Base-by-base conservation (phyloP, 2,113 vertebrate genomes). In the Neotoma lepida region DNA sequence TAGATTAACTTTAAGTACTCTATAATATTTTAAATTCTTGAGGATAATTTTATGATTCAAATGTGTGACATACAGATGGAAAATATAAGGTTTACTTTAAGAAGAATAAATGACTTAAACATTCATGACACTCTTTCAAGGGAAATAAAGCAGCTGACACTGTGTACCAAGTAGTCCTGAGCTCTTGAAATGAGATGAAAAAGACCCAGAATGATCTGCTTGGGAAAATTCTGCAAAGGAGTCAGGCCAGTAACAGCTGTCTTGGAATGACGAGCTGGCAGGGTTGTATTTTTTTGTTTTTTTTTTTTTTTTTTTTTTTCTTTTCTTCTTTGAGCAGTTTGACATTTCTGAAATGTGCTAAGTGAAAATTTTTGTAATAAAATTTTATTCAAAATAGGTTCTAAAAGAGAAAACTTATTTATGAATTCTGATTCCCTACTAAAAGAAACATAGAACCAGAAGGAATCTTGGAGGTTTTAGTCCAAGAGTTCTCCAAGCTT, bases 371-470 rank as follows among this genome's bases (percentile, higher is more conserved):
- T 35, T 89, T 85, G 2, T 56, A 91, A 88, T 64, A 78, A 88
- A 93, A 93, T 90, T 85, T 51, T 41, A 70, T 91, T 94, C 51
- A 87, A 91, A 94, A 87, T 10, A 95, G 78, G 74, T 63, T 93
- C 78, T 88, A 28, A 18, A 51, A 35, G 70, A 78, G 30, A 46
- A 86, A 61, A 77, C n/a, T 9, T 8, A 74, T 88, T 84, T 78
- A 90, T 77, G 41, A 91, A 66, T 77, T 91, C 28, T 14, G 86
- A 46, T 61, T 96, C 35, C 8, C n/a, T 84, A 9, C 24, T 68
- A 78, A 39, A 87, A 71, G 77, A 89, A 94, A 91, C 51, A 88
- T 0, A 90, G 84, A 91, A 91, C 51, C 74, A 20, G 68, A 70
- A 93, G 24, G 17, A 44, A 46, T 68, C 77, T 78, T 64, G 41